Conservation (phyloP, 2,888 invertebrate genomes). For the Dioctria linearis region DNA sequence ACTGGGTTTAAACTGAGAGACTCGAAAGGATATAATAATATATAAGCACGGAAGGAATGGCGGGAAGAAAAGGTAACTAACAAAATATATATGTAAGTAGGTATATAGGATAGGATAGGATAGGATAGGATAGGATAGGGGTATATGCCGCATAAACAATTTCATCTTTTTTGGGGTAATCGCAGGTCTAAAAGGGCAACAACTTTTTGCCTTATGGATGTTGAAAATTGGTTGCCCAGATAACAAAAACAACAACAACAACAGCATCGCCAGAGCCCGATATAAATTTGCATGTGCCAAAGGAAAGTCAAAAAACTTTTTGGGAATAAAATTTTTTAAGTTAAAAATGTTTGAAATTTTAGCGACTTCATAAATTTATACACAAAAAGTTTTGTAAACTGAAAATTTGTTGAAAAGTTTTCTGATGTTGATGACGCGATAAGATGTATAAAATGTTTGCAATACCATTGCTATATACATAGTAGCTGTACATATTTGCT, state of each 20-base stretch:
- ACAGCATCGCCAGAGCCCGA: neutral
- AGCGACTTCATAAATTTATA: conserved; percentile 5
- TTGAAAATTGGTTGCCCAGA: conserved; percentile 3
- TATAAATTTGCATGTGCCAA: conserved; percentile 16
- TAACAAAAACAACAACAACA: neutral
- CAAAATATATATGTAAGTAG: too few relatives aligned
- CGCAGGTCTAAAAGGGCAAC: neutral
- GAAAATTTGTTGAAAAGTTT: neutral
- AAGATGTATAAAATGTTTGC: neutral
- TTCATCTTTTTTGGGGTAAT: neutral
- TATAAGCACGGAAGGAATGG: too few relatives aligned
- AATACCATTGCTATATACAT: too few relatives aligned
- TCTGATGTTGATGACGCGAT: neutral
- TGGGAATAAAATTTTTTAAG: neutral
- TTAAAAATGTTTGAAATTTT: neutral
- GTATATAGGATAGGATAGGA: too few relatives aligned
- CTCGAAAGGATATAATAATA: too few relatives aligned
- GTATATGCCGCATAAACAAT: neutral
- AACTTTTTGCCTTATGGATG: neutral
- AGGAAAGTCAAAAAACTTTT: neutral
- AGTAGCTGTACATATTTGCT: too few relatives aligned
- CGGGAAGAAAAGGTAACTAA: too few relatives aligned
- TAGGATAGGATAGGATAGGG: too few relatives aligned
- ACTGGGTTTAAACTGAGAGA: too few relatives aligned
- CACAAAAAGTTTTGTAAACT: neutral